phyloP scores from a whole-genome alignment of 1,140 invertebrate genomes.

The Heliothis subflexa region DNA sequence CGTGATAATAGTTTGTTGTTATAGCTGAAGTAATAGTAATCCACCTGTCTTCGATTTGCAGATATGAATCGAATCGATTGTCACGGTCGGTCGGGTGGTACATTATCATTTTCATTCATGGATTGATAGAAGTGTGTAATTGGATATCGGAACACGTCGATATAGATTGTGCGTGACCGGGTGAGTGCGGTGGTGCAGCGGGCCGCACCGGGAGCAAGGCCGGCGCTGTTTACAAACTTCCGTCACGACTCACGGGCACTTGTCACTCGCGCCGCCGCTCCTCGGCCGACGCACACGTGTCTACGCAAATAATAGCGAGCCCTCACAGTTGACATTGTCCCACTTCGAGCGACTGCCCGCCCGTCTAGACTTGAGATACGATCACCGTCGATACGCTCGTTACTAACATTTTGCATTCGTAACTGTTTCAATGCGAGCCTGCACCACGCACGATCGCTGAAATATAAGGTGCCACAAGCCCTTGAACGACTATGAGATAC shows the following conservation, averaged over 20 bases:
- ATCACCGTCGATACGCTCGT: constrained; percentile 69
- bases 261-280: constrained; percentile 73
- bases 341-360: constrained; percentile 68
- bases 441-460: constrained; percentile 1
- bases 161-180: constrained; percentile 65
- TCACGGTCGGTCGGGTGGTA: constrained; percentile 53
- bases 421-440: background rate
- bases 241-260: constrained; percentile 75
- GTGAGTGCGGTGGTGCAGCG: constrained; percentile 56
- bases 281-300: constrained; percentile 70
- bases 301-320: constrained; percentile 83
- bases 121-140: constrained; percentile 65
- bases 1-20: constrained; percentile 49
- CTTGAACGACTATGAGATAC: constrained; percentile 31
- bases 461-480: constrained; percentile 11
- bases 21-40: constrained; percentile 41
- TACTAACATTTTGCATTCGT: constrained; percentile 57
- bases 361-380: constrained; percentile 77
- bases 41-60: constrained; percentile 47
- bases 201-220: constrained; percentile 75
- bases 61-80: constrained; percentile 53
- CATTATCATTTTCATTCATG: constrained; percentile 68
- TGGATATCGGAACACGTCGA: constrained; percentile 62
- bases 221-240: constrained; percentile 84
- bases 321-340: constrained; percentile 83